phyloP scores from a whole-genome alignment of 2,888 invertebrate species.

The Ferrisia virgata region DNA sequence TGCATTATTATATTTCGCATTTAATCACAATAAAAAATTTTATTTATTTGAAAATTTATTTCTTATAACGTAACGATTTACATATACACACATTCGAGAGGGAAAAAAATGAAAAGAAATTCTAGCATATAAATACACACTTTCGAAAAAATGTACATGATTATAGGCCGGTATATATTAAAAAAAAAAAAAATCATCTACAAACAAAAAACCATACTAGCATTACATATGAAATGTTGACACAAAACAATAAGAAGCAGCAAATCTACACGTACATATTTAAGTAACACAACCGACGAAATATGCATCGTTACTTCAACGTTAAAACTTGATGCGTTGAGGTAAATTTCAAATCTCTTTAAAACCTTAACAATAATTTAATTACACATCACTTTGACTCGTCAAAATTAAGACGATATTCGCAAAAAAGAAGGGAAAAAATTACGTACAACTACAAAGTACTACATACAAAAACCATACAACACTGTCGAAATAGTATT shows the following conservation, averaged over 20 bases:
- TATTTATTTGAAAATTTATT: constrained; percentile 1
- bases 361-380: not conserved
- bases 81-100: not conserved
- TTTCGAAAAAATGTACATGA: not conserved
- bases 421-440: not conserved
- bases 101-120: not conserved
- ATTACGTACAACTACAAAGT: not conserved
- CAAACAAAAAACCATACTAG: not conserved
- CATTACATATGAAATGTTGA: not conserved
- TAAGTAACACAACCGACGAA: constrained; percentile 19
- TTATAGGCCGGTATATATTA: constrained; percentile 20
- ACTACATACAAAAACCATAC: not conserved
- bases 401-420: not conserved
- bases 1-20: not conserved
- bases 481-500: not conserved
- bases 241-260: not conserved
- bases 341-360: not conserved
- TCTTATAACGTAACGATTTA: constrained; percentile 14
- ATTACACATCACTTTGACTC: not conserved
- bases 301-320: not conserved
- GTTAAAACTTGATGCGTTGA: constrained; percentile 19
- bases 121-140: constrained; percentile 12
- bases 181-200: not conserved
- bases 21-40: not conserved
- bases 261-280: not conserved